These are phyloP conservation scores for Rhinoderma darwinii DNA, from an alignment of 2,113 vertebrate species.

Conservation along the genomic window DNA sequence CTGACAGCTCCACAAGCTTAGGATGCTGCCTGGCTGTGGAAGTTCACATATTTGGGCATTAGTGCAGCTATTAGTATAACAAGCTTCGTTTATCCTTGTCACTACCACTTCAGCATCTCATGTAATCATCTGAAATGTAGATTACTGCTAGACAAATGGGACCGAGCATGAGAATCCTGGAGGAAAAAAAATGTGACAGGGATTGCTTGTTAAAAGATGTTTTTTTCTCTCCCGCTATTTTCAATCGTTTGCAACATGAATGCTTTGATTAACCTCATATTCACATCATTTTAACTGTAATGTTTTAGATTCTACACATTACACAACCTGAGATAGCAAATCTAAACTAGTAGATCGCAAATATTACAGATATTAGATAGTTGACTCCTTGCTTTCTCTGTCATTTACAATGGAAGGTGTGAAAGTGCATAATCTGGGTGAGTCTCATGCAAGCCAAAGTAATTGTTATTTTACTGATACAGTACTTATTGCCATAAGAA, in stretches of 20 bases:
- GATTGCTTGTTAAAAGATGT: conserved; percentile 76
- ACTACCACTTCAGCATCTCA: conserved; percentile 88
- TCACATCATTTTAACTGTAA: conserved; percentile 75
- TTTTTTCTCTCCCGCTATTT: conserved; percentile 62
- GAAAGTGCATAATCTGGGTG: neutral
- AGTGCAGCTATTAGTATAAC: conserved; percentile 98
- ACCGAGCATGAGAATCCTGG: conserved; percentile 76
- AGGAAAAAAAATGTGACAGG: conserved; percentile 80
- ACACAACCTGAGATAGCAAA: neutral
- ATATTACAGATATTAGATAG: neutral
- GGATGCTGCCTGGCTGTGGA: conserved; percentile 84
- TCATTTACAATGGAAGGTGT: neutral
- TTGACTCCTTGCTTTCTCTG: neutral
- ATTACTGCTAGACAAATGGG: conserved; percentile 88
- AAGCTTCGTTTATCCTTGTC: conserved; percentile 96
- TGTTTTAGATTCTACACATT: conserved; percentile 23
- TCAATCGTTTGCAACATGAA: conserved; percentile 67
- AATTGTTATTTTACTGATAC: neutral
- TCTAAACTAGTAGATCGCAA: neutral
- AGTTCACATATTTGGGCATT: conserved; percentile 92
- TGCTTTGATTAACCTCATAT: conserved; percentile 80
- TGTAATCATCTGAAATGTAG: conserved; percentile 93
- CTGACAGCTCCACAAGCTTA: conserved; percentile 85
- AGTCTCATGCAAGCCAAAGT: neutral
- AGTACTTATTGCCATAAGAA: neutral